phyloP scores from a whole-genome alignment of 1,140 invertebrate genomes.

The Drepana arcuata region DNA sequence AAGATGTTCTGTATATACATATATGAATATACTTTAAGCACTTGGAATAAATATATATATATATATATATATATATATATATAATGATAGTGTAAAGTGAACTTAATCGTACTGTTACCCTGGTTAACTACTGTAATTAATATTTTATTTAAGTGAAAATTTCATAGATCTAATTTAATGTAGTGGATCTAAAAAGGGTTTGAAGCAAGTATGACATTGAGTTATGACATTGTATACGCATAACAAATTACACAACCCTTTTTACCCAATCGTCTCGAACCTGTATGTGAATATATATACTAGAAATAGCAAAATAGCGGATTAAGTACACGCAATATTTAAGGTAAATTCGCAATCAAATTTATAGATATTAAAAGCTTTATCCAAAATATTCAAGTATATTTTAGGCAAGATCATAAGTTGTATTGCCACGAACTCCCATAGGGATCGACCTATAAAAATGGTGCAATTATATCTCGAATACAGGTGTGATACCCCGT shows the following conservation, averaged over 20 bases:
- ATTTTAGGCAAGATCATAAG: background rate
- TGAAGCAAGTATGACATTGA: slow-evolving; percentile 34
- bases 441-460: slow-evolving; percentile 44
- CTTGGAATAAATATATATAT: too few species aligned
- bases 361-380: slow-evolving; percentile 13
- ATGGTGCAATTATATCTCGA: slow-evolving; percentile 56
- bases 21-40: too few species aligned
- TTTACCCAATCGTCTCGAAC: slow-evolving; percentile 50
- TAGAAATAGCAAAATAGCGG: slow-evolving; percentile 38
- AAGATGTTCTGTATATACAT: too few species aligned
- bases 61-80: too few species aligned
- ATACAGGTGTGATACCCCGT: slow-evolving; percentile 55
- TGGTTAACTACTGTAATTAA: slow-evolving; percentile 33
- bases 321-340: background rate
- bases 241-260: slow-evolving; percentile 66
- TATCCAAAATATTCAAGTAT: slow-evolving; percentile 17
- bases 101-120: too few species aligned
- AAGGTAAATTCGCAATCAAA: slow-evolving; percentile 4
- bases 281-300: slow-evolving; percentile 36
- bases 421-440: slow-evolving; percentile 14
- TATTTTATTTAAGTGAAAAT: slow-evolving; percentile 16
- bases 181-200: slow-evolving; percentile 25
- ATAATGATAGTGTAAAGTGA: too few species aligned
- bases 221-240: slow-evolving; percentile 49
- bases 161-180: slow-evolving; percentile 13